phyloP scores from a whole-genome alignment of 2,113 vertebrate species.

The Onychostruthus taczanowskii region DNA sequence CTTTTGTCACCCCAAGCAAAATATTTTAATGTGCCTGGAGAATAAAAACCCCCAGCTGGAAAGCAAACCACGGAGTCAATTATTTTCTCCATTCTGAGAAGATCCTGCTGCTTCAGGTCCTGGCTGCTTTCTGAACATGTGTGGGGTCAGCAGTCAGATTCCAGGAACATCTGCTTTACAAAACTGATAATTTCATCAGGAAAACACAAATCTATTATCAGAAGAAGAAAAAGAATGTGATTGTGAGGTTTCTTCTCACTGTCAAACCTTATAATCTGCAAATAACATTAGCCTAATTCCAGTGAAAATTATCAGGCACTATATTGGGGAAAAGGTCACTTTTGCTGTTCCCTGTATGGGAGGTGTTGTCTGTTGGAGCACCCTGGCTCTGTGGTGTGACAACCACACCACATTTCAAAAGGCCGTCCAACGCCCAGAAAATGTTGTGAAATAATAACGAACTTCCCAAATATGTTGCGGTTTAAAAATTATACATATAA shows the following conservation, averaged over 20 bases:
- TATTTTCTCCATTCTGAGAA: not conserved
- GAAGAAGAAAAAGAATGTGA: not conserved
- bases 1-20: not conserved
- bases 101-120: not conserved
- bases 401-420: not conserved
- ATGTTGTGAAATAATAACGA: not conserved
- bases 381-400: accelerated
- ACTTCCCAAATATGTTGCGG: not conserved
- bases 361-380: not conserved
- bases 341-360: not conserved
- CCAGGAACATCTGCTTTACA: not conserved
- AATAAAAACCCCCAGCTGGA: not conserved
- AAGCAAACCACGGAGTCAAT: not conserved
- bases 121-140: accelerated
- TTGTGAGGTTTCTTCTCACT: not conserved
- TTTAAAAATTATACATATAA: constrained; percentile 22
- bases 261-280: not conserved
- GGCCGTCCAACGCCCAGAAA: not conserved
- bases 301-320: not conserved
- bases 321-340: not conserved
- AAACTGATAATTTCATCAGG: not conserved
- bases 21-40: not conserved
- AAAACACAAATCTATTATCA: not conserved
- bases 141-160: accelerated
- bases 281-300: not conserved